Base-by-base conservation (phyloP, 2,113 vertebrate species). In the Spheniscus mendiculus region DNA sequence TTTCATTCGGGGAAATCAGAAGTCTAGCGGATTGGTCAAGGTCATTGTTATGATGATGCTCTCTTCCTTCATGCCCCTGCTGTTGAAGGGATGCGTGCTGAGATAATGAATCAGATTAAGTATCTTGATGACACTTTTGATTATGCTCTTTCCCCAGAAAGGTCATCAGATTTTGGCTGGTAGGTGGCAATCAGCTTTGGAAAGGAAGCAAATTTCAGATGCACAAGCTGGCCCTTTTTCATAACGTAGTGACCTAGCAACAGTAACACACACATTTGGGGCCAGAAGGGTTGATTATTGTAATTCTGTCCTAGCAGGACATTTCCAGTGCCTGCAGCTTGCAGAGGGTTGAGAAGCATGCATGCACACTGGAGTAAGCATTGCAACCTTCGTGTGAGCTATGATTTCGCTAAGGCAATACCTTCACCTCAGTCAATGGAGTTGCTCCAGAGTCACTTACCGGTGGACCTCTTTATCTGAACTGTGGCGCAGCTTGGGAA, bases 61-160 rank as follows among this genome's bases (percentile, higher is more conserved):
- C 40, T 73, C 49, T 77, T 93, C 58, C 66, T 85, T 85, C 53
- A 52, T 70, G 67, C 7, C 20, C 62, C 78, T 58, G 66, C 42
- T 95, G 74, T 85, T 90, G 88, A 83, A 97, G 65, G 52, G 22
- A 76, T 79, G 45, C 3, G 0, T 83, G 62, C 70, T 88, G 78
- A 90, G 82, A 88, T 82, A 89, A 93, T 85, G 44, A 95, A 91
- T 80, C 49, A 90, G 78, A 90, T 93, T 93, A 91, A 90, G 40
- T 50, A 62, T 38, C 62, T 58, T 85, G 89, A 89, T 87, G 87
- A 91, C 61, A 90, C 30, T 83, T 95, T 73, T 77, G 61, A 90
- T 96, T 87, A 90, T 44, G 38, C 27, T 91, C 12, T 38, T 93
- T 96, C n/a, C 32, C 67, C 74, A 79, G 71, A 95, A 91, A 90